Evolutionary conservation across 1,140 invertebrate genomes (phyloP).

Genomic region (Phthorimaea operculella): DNA sequence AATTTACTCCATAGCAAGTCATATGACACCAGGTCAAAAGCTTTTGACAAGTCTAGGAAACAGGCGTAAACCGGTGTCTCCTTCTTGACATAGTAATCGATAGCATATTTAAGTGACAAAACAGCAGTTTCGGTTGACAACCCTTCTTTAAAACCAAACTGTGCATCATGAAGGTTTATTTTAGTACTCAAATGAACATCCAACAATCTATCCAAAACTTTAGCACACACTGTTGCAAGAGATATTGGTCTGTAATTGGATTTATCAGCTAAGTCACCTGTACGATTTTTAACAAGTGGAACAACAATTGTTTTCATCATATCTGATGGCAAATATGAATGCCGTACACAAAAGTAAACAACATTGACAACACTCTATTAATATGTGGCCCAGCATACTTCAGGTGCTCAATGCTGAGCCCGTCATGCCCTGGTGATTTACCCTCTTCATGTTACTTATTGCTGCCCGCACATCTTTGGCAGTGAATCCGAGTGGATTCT

Average conservation of each 20-base stretch:
- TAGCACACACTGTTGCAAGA: neutral
- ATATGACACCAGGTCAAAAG: neutral
- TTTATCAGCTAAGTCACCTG: slow-evolving; percentile 7
- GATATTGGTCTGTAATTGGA: slow-evolving; percentile 11
- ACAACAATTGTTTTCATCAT: slow-evolving; percentile 8
- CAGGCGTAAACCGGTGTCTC: neutral
- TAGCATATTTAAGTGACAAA: neutral
- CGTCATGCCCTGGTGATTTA: slow-evolving; percentile 9
- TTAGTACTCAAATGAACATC: neutral
- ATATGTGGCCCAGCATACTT: slow-evolving; percentile 6
- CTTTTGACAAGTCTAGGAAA: neutral
- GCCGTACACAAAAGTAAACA: slow-evolving; percentile 6
- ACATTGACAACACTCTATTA: slow-evolving; percentile 1
- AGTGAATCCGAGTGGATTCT: neutral
- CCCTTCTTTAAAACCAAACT: neutral
- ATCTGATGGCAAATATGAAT: slow-evolving; percentile 9
- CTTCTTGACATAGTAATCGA: neutral
- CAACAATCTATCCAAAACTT: neutral
- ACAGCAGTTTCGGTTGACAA: neutral
- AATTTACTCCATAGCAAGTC: neutral
- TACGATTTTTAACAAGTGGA: slow-evolving; percentile 10
- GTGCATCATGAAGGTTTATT: neutral
- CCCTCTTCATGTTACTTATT: slow-evolving; percentile 8
- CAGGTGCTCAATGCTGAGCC: slow-evolving; percentile 12
- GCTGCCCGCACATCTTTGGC: slow-evolving; percentile 1